phyloP scores from a whole-genome alignment of 2,888 invertebrate genomes.

The Brachyptera risi region DNA sequence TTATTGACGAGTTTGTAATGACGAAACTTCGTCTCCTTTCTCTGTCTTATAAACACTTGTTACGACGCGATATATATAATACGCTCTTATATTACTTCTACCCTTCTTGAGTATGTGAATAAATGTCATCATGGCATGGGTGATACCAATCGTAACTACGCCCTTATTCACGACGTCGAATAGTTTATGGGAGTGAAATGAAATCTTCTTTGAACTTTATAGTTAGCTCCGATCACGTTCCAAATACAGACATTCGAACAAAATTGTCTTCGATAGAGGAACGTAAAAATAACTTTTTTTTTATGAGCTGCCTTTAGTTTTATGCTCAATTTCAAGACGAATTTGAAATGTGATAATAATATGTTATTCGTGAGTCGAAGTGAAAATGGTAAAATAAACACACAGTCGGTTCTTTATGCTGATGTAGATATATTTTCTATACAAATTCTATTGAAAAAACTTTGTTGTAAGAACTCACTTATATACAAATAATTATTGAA shows the following conservation, averaged over 20 bases:
- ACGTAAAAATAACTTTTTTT: too few species aligned
- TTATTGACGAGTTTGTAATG: constrained; percentile 21
- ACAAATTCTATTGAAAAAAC: too few species aligned
- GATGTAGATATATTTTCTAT: too few species aligned
- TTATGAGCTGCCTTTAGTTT: too few species aligned
- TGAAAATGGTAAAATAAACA: too few species aligned
- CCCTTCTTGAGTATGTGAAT: constrained; percentile 17
- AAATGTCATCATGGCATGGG: constrained; percentile 17
- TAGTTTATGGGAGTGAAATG: constrained; percentile 15
- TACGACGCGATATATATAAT: too few species aligned
- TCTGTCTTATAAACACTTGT: constrained; percentile 13
- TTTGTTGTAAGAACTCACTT: too few species aligned
- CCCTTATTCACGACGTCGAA: constrained; percentile 6
- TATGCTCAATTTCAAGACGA: too few species aligned
- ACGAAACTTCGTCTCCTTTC: constrained; percentile 19
- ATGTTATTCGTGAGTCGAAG: too few species aligned
- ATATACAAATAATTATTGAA: too few species aligned
- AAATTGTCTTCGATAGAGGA: neutral
- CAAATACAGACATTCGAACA: neutral
- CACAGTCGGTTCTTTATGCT: too few species aligned
- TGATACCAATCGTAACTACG: constrained; percentile 10
- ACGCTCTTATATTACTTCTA: constrained; percentile 13
- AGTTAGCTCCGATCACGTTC: constrained; percentile 9
- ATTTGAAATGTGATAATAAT: too few species aligned
- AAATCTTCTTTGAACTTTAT: constrained; percentile 7